These are phyloP conservation scores for Ischnura elegans DNA, from an alignment of 2,888 invertebrate genomes.

Conservation along the genomic window DNA sequence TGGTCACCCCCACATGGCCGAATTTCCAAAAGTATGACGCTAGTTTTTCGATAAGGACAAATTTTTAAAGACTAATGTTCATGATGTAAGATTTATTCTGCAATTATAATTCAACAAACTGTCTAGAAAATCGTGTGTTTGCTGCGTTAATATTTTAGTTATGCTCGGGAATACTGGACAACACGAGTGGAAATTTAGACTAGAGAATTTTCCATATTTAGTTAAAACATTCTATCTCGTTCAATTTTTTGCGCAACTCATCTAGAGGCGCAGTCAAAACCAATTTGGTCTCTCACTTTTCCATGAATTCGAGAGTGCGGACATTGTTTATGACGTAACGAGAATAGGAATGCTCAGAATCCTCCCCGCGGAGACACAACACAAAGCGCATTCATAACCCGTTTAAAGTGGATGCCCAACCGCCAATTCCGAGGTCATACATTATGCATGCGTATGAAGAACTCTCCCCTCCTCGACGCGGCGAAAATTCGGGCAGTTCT, in stretches of 20 bases:
- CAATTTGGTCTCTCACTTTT: background rate
- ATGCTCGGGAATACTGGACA: background rate
- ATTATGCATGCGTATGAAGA: conserved; percentile 24
- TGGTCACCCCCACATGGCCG: no score
- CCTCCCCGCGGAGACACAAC: conserved; percentile 2
- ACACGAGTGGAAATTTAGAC: background rate
- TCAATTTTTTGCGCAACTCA: background rate
- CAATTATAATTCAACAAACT: background rate
- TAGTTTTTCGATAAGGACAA: no score
- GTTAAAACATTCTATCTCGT: background rate
- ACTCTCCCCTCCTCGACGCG: background rate
- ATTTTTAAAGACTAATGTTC: no score
- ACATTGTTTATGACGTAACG: background rate
- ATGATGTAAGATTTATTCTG: no score
- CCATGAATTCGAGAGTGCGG: conserved; percentile 16
- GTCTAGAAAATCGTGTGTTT: background rate
- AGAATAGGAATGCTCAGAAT: background rate
- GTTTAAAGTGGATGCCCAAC: background rate
- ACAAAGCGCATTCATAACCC: conserved; percentile 1
- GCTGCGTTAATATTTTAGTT: background rate
- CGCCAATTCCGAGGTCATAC: conserved; percentile 12
- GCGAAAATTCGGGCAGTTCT: background rate
- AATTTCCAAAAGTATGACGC: no score
- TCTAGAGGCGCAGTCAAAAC: background rate
- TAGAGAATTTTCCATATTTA: background rate